Evolutionary conservation across 2,797 vertebrate genomes (phyloP), one percentile per base, ranked within the genome.

Genomic region (Sternarchorhynchus goeldii): DNA sequence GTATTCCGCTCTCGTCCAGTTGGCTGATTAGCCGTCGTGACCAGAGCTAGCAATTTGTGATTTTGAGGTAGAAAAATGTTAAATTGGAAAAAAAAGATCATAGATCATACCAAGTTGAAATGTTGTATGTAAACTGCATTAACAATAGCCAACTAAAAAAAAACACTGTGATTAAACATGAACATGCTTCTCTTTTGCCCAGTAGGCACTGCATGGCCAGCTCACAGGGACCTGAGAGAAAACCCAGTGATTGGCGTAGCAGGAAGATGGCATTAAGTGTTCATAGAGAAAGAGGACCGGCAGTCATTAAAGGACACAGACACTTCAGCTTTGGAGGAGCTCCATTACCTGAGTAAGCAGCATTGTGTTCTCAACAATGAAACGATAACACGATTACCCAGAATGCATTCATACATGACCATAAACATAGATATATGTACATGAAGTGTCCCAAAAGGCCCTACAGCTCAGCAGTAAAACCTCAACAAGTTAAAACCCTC

Each of bases 311-410:
- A 77, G 86, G 88, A 78, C 89, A 90, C 73, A 59, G 76, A 20
- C 88, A 83, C 82, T 87, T 88, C 31, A 77, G 86, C 5, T 90
- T 85, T 74, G 88, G 85, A 82, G 88, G 88, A 88, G 82, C 88
- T 7, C 32, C 56, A 18, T 83, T 87, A 82, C 88, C 91, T 68
- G 88, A 87, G 91, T 92, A 14, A 83, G 81, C 21, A 50, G 18
- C 41, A 18, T 17, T 17, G 18, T 34, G 50, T 59, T 57, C 7
- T 63, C 29, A 65, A 50, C 39, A 36, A 63, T 75, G 1, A 66
- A 66, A 53, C 25, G 10, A 65, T 50, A 50, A 50, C 10, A 25
- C 2, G 12, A 53, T 45, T 2, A 50, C n/a, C n/a, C 12, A 50
- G 45, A 2, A 50, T 59, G 36, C 25, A 29, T 8, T 77, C 18